Evolutionary conservation across 2,113 vertebrate genomes (phyloP).

Genomic region (Clarias macrocephalus): DNA sequence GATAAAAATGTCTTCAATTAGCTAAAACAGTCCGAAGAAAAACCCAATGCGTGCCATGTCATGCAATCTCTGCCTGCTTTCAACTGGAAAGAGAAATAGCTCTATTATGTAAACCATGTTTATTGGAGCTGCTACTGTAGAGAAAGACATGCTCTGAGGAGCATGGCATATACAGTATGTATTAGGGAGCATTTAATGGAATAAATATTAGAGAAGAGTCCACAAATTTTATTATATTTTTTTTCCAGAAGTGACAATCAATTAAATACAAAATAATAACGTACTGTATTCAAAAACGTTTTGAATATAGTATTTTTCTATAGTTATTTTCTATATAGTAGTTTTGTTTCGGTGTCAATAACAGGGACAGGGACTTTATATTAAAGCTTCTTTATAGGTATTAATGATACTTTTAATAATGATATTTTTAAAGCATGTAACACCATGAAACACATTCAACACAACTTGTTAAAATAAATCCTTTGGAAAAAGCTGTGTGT

Average conservation of each 20-base stretch:
- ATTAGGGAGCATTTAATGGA: not conserved
- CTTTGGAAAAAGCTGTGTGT: not conserved
- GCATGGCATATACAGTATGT: no score
- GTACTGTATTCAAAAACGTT: not conserved
- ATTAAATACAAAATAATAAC: not conserved
- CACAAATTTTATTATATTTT: no score
- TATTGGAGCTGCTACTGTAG: not conserved
- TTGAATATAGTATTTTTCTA: no score
- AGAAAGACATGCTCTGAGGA: not conserved
- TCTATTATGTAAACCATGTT: not conserved
- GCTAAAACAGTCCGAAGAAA: no score
- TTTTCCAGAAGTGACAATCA: not conserved
- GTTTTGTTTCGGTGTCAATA: not conserved
- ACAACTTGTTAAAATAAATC: not conserved
- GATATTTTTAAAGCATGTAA: not conserved
- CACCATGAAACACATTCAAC: not conserved
- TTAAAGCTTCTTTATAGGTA: not conserved
- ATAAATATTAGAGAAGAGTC: not conserved
- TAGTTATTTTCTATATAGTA: not conserved
- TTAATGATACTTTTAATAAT: no score
- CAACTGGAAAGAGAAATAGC: no score
- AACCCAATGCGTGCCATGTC: no score
- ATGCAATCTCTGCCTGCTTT: not conserved
- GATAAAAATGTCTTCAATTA: no score
- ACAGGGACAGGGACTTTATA: not conserved